Conservation (phyloP, 2,888 invertebrate species). For the Pterostichus madidus region DNA sequence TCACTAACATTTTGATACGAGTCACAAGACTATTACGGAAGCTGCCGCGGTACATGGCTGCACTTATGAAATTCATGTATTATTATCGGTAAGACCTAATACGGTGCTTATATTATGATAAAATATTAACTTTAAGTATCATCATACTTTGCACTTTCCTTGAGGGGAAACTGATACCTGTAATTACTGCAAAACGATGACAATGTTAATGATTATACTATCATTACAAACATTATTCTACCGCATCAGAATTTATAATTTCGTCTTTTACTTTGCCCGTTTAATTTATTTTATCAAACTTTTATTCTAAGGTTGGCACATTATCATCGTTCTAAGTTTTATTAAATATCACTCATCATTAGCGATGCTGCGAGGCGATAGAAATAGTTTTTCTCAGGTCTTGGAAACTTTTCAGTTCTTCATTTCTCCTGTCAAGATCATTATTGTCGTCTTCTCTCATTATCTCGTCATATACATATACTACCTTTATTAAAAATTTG, state of each 20-base stretch:
- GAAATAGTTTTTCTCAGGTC: no score
- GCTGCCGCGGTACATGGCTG: not conserved
- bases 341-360: no score
- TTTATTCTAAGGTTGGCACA: no score
- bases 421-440: no score
- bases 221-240: not conserved
- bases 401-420: no score
- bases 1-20: slow-evolving; percentile 6
- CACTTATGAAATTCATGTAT: slow-evolving; percentile 11
- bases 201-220: not conserved
- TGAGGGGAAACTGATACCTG: slow-evolving; percentile 11
- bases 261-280: no score
- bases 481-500: no score
- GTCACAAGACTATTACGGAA: not conserved
- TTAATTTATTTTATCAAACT: no score
- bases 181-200: slow-evolving; percentile 9
- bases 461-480: no score
- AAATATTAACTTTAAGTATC: slow-evolving; percentile 1
- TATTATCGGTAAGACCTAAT: not conserved
- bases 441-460: no score
- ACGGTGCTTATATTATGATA: not conserved
- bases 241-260: slow-evolving; percentile 10
- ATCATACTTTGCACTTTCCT: not conserved
- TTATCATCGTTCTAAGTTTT: no score
- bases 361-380: no score